Evolutionary conservation across 2,113 vertebrate genomes (phyloP), one percentile per base, ranked within the genome.

Genomic region (Eulacestoma nigropectus): DNA sequence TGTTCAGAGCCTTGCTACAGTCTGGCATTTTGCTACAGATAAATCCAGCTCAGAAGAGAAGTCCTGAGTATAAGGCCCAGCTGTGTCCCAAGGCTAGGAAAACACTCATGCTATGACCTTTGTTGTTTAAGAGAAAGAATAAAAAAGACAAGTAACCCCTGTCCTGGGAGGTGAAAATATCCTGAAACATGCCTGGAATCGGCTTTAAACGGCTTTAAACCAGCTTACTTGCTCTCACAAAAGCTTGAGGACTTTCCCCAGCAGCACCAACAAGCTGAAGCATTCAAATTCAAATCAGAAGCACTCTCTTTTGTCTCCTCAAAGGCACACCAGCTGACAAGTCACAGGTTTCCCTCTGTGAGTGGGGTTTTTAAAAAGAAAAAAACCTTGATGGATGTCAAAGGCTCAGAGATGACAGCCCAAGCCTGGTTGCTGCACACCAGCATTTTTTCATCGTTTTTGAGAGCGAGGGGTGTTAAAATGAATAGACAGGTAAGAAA

Each of bases 211-310:
- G 16, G 27, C 59, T 89, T 92, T 68, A 81, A 78, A 91, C 32
- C 20, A 75, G 62, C 57, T 91, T 69, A 73, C 69, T 85, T 76
- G 42, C 67, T 65, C 41, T 83, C 67, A 91, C 19, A 84, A 90
- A 84, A 84, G 83, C 46, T 56, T 68, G 44, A 93, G n/a, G 33
- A 52, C 68, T 85, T 78, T 69, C 42, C 37, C 19, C 46, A 87
- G 87, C 32, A 74, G 46, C 69, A 75, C 17, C 44, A 81, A 60
- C n/a, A 13, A 85, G 52, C 74, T 80, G 74, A 69, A 63, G 67
- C 62, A 85, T 87, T 93, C 84, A 84, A 62, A 95, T 92, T 87
- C 89, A 95, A 84, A 91, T 84, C 18, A 46, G 35, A 75, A 93
- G 39, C 42, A 26, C 32, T 53, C 37, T 16, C 46, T 82, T 92